phyloP scores from a whole-genome alignment of 2,113 vertebrate genomes.

The Myodes glareolus region DNA sequence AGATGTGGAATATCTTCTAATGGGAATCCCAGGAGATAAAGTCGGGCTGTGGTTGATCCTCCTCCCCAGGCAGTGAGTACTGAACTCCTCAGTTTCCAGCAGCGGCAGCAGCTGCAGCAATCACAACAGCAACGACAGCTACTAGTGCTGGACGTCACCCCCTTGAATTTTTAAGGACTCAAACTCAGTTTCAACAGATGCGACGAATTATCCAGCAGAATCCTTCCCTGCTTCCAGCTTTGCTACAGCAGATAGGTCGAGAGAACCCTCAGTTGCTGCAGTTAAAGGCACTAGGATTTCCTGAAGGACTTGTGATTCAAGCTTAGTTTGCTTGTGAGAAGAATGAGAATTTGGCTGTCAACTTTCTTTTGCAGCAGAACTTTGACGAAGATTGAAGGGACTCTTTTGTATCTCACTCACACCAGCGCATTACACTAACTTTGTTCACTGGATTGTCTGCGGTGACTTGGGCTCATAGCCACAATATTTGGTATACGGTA shows the following conservation, averaged over 20 bases:
- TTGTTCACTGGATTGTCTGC: conserved; percentile 89
- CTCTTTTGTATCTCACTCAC: conserved; percentile 86
- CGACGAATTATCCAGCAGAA: conserved; percentile 98
- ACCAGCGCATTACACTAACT: conserved; percentile 91
- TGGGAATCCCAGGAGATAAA: conserved; percentile 92
- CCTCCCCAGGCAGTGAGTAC: conserved; percentile 85
- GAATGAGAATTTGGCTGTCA: conserved; percentile 98
- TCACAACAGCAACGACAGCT: conserved; percentile 81
- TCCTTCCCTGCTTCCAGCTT: conserved; percentile 93
- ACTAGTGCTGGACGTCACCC: conserved; percentile 90
- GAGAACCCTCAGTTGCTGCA: conserved; percentile 97
- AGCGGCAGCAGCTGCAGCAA: conserved; percentile 85
- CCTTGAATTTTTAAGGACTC: conserved; percentile 95
- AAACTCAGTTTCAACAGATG: conserved; percentile 98
- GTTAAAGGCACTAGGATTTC: conserved; percentile 98
- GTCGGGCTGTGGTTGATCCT: conserved; percentile 86
- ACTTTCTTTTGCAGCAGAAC: conserved; percentile 99
- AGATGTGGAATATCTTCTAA: conserved; percentile 97
- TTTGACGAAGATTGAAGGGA: conserved; percentile 94
- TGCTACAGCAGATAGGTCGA: conserved; percentile 96
- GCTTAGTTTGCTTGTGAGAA: conserved; percentile 99
- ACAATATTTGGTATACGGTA: conserved; percentile 86
- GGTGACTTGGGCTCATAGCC: conserved; percentile 88
- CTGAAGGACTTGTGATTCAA: conserved; percentile 98
- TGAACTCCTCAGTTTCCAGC: conserved; percentile 86